Percentiles rank a stretch among this genome's conserved stretches.
phyloP scores from a whole-genome alignment of 2,797 vertebrate species.

The Leptatherina wallacei region DNA sequence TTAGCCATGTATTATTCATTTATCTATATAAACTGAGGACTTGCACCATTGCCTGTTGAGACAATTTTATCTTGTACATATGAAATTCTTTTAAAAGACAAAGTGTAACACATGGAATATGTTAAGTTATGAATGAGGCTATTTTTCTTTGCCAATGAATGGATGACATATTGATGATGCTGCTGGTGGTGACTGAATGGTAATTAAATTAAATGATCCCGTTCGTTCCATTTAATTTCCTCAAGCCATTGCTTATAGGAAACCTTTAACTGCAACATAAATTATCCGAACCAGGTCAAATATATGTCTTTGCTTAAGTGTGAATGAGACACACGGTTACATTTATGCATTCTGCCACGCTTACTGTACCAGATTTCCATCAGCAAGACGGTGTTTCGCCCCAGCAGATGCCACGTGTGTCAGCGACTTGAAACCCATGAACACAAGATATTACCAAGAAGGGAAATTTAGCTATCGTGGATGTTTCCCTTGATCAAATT shows the following conservation, averaged over 20 bases:
- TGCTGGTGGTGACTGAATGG: constrained; percentile 8
- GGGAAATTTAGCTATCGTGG: background rate
- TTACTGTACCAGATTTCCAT: background rate
- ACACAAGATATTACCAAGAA: constrained; percentile 10
- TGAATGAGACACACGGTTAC: background rate
- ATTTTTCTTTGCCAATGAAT: constrained; percentile 19
- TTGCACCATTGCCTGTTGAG: constrained; percentile 10
- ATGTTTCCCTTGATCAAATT: background rate
- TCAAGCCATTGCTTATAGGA: background rate
- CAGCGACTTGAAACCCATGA: constrained; percentile 1
- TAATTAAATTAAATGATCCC: constrained; percentile 12
- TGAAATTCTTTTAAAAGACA: constrained; percentile 12
- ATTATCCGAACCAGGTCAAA: background rate
- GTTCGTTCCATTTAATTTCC: constrained; percentile 21
- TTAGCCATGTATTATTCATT: constrained; percentile 38
- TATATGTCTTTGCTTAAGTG: constrained; percentile 1
- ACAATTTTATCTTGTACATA: background rate
- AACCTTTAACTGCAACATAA: constrained; percentile 15
- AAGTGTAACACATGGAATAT: constrained; percentile 16
- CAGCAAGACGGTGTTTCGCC: constrained; percentile 1
- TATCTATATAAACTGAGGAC: constrained; percentile 1
- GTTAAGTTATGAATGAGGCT: background rate
- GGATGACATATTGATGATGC: constrained; percentile 20
- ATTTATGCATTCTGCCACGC: background rate
- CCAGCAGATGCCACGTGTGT: background rate